Evolutionary conservation across 2,888 invertebrate genomes (phyloP), one percentile per base, ranked within the genome.

Genomic region (Lepidonotus clava): DNA sequence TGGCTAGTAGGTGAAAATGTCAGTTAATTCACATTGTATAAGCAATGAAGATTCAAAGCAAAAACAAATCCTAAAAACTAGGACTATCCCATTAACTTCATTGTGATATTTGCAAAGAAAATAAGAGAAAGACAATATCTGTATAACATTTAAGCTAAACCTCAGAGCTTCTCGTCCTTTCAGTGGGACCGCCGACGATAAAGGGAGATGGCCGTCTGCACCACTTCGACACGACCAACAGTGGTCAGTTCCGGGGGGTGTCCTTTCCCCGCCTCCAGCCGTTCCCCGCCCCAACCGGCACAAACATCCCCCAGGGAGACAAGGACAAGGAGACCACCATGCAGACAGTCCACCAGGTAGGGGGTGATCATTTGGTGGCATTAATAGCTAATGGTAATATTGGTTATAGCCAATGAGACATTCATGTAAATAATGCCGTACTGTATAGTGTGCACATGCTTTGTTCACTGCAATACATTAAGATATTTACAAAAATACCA

Each of bases 291-390:
- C 92, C 92, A 4, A 90, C 90, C 28, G 91, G 92, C 67, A 90
- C 92, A 36, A 93, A 91, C 87, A 91, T 93, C 18, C 93, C 93
- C 1, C 88, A 88, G 40, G 93, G 93, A 11, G 93, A 93, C 87
- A 89, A 89, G 1, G 90, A 89, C 34, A 92, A 92, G 86, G 90
- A 91, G 40, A 86, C 86, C 0, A 88, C 88, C 67, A 88, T 89
- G 71, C 89, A 89, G 61, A 92, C 92, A 14, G 91, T 91, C 0
- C 92, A 92, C 90, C 90, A 90, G 85, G 89, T 88, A 1, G 6
- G 80, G 11, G n/a, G n/a, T n/a, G n/a, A n/a, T n/a, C 46, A 46
- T 46, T 46, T 46, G 46, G 46, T 8, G 14, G 11, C n/a, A 28
- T 66, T 66, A 66, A 11, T 66, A 8, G n/a, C 21, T 18, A 11